Base-by-base conservation (phyloP, 2,888 invertebrate genomes). In the Mythimna vitellina region DNA sequence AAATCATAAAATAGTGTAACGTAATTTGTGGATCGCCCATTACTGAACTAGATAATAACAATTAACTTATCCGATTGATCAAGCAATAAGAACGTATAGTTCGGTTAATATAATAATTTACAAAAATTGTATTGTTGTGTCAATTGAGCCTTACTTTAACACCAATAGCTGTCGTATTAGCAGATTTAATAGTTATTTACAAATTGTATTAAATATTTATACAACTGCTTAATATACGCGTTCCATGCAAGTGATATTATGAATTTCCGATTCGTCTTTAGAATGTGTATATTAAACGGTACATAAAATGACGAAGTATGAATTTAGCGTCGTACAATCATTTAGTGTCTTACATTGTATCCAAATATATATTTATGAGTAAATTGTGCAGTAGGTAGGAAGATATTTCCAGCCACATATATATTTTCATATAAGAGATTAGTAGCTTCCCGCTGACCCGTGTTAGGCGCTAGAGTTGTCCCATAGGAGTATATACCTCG, bases 151-250 rank as follows among this genome's bases (percentile, higher is more conserved):
- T 80, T 82, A 61, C 20, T 65, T 14, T 20, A 60, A 73, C 64
- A 79, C 69, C 74, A 65, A 63, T 66, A 78, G 67, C 38, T 78
- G 62, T 63, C 57, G 51, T 81, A 81, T 78, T 81, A 82, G 68
- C 68, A 82, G 78, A 68, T 56, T 56, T 35, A 62, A 82, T 57
- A 73, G 68, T 73, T 78, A 79, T 70, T 65, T 70, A 82, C 60
- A 79, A 78, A 77, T 54, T 62, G 51, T 80, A 76, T 69, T 75
- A 58, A 69, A 68, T 65, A 65, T 49, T 29, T 46, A 71, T 35
- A 49, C 17, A n/a, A 29, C 54, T 64, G 61, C 77, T 81, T 62
- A 54, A 20, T 42, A 58, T 58, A 65, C 65, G 58, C 22, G 51
- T 71, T 68, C 49, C 32, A 58, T 32, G n/a, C 35, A 38, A 51